These are phyloP conservation scores for Eutrigla gurnardus DNA, from an alignment of 2,797 vertebrate species.

Conservation along the genomic window DNA sequence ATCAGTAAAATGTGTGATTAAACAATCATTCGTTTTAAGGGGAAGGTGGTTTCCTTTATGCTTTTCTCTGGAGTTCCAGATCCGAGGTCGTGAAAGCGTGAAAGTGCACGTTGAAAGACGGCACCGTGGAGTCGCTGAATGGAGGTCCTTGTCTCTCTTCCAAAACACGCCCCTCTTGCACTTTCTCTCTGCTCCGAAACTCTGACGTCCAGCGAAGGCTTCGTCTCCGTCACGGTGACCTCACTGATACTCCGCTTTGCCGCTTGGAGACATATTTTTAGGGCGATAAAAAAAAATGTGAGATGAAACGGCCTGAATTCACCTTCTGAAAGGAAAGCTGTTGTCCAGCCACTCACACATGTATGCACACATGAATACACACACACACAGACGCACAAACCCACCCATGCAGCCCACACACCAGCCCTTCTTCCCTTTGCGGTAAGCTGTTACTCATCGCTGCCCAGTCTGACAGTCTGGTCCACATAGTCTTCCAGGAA, in stretches of 20 bases:
- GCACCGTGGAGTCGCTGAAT: slow-evolving; percentile 70
- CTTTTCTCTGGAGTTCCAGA: slow-evolving; percentile 12
- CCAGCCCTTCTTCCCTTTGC: slow-evolving; percentile 48
- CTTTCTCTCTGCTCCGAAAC: slow-evolving; percentile 63
- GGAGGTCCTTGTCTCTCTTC: slow-evolving; percentile 79
- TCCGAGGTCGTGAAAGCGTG: slow-evolving; percentile 42
- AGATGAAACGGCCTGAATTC: slow-evolving; percentile 17
- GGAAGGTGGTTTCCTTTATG: slow-evolving; percentile 6
- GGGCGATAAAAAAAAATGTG: background rate
- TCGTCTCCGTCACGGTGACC: slow-evolving; percentile 76
- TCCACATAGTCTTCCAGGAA: slow-evolving; percentile 80
- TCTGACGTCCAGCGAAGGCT: slow-evolving; percentile 71
- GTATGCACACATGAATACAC: slow-evolving; percentile 34
- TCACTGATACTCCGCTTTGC: slow-evolving; percentile 73
- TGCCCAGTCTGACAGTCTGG: slow-evolving; percentile 73
- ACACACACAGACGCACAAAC: slow-evolving; percentile 26
- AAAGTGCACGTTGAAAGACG: slow-evolving; percentile 80
- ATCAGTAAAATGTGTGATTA: background rate
- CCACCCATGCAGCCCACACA: slow-evolving; percentile 52
- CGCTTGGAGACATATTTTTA: slow-evolving; percentile 7
- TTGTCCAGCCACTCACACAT: slow-evolving; percentile 23
- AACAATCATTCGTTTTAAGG: background rate
- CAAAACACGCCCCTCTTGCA: slow-evolving; percentile 33
- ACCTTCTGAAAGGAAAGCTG: slow-evolving; percentile 24
- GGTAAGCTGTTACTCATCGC: slow-evolving; percentile 76